A percentile compares a stretch with the other conserved stretches of the same genome.
These are phyloP conservation scores for Axea sp. DNA, from an alignment of 2,888 invertebrate species.

Conservation along the genomic window DNA sequence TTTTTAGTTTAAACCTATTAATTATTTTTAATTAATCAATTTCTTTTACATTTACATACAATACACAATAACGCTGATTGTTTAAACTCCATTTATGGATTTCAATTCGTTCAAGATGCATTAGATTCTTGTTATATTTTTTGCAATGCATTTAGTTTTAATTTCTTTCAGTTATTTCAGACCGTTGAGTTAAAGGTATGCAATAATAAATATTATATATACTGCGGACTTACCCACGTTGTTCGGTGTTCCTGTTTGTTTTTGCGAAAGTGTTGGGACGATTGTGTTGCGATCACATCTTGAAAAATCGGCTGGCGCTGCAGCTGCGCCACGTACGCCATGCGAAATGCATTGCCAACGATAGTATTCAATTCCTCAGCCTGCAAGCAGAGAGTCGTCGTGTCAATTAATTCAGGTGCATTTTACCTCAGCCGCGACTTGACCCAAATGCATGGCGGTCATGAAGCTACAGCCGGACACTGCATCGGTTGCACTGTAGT, in stretches of 20 bases:
- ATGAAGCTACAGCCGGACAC: constrained; percentile 21
- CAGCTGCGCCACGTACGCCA: constrained; percentile 93
- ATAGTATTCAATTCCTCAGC: constrained; percentile 92
- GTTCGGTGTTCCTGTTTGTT: constrained; percentile 74
- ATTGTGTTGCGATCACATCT: constrained; percentile 84
- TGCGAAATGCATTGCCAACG: constrained; percentile 94
- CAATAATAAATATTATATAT: too few relatives aligned
- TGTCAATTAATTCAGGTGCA: constrained; percentile 52
- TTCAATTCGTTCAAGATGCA: too few relatives aligned
- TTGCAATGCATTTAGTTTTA: too few relatives aligned
- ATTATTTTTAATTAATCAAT: too few relatives aligned
- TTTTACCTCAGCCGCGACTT: constrained; percentile 28
- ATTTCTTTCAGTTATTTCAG: too few relatives aligned
- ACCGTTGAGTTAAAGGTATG: too few relatives aligned
- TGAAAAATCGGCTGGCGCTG: constrained; percentile 85
- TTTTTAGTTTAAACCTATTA: too few relatives aligned
- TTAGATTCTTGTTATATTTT: too few relatives aligned
- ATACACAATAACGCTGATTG: too few relatives aligned
- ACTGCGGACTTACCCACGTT: constrained; percentile 76
- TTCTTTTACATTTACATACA: too few relatives aligned
- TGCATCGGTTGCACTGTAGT: constrained; percentile 20
- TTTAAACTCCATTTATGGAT: too few relatives aligned
- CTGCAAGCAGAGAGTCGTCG: constrained; percentile 79
- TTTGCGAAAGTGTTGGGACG: constrained; percentile 74
- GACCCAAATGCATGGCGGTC: constrained; percentile 41